phyloP scores from a whole-genome alignment of 2,797 vertebrate species.

The Tympanoctomys barrerae region DNA sequence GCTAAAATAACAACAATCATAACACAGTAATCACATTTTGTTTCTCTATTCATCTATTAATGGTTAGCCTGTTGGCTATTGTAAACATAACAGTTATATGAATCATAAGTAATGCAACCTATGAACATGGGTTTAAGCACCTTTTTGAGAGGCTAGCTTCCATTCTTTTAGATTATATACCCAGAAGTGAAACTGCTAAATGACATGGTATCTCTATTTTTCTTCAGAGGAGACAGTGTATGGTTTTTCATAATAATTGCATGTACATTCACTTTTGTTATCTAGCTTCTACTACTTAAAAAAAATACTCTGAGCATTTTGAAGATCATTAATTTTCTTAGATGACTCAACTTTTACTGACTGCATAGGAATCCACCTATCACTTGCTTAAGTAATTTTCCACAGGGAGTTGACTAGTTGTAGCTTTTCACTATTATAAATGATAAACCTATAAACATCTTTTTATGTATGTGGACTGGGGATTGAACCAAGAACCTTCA shows the following conservation, averaged over 20 bases:
- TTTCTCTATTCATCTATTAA: not conserved
- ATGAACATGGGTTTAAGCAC: not conserved
- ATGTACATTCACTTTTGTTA: not conserved
- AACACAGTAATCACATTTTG: not conserved
- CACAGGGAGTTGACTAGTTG: not conserved
- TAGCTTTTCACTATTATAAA: not conserved
- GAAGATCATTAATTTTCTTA: not conserved
- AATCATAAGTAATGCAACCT: not conserved
- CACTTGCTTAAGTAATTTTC: conserved; percentile 12
- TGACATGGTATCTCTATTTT: not conserved
- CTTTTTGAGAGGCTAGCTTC: not conserved
- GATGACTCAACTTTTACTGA: not conserved
- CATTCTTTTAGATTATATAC: not conserved
- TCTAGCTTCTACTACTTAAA: conserved; percentile 8
- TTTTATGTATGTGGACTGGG: not conserved
- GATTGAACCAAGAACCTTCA: not conserved
- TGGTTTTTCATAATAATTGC: not conserved
- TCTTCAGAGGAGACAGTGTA: not conserved
- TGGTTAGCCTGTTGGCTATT: not conserved
- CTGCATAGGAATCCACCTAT: not conserved
- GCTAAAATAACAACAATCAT: not conserved
- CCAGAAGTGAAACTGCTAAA: not conserved
- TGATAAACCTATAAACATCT: not conserved
- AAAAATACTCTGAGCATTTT: conserved; percentile 21
- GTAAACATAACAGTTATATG: not conserved